Percentiles rank a stretch among this genome's conserved stretches.
Conservation (phyloP, 2,113 vertebrate genomes). For the Fulica atra region DNA sequence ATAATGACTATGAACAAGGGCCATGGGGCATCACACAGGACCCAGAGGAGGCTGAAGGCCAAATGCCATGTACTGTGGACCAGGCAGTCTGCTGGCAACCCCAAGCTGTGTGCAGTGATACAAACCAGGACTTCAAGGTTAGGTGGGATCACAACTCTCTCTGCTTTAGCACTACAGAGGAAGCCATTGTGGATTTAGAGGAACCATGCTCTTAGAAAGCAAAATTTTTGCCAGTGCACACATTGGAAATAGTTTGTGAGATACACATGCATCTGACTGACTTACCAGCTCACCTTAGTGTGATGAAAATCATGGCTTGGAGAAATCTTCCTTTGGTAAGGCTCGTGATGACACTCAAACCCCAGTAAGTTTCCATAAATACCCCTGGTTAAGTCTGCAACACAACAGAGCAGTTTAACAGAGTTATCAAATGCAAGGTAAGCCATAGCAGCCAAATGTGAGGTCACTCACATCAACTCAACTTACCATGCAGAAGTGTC, state of each 20-base stretch:
- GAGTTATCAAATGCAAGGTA: background rate
- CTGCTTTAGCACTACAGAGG: background rate
- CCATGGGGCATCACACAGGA: background rate
- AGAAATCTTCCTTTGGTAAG: background rate
- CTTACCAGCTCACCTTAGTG: background rate
- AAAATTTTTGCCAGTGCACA: background rate
- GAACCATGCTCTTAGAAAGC: background rate
- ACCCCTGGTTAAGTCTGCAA: background rate
- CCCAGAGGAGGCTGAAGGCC: conserved; percentile 11
- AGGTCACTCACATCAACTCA: background rate
- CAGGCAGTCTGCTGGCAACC: background rate
- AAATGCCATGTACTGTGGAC: background rate
- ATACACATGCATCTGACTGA: background rate
- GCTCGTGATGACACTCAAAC: background rate
- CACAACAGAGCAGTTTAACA: background rate
- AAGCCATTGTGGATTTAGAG: background rate
- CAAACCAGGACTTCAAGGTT: conserved; percentile 17
- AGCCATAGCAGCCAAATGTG: background rate
- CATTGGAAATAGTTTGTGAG: background rate
- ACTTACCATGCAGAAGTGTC: background rate
- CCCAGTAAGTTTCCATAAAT: background rate
- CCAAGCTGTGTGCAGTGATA: background rate
- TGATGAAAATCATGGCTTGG: background rate
- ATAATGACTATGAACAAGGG: background rate
- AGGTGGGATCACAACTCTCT: background rate